Conservation (phyloP, 2,888 invertebrate species). For the Melieria picta region DNA sequence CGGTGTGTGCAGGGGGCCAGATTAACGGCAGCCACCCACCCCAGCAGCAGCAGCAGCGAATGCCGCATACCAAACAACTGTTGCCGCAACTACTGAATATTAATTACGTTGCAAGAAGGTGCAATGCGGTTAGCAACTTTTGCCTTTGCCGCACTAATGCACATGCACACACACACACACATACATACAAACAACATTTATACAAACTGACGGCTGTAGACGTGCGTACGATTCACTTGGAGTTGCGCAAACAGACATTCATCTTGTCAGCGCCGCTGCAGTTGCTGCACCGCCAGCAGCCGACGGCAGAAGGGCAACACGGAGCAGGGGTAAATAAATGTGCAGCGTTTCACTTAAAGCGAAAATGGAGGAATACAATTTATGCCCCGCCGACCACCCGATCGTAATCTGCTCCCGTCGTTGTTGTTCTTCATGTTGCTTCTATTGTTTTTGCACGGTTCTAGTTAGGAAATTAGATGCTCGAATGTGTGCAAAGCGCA, state of each 20-base stretch:
- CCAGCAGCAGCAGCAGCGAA: not conserved
- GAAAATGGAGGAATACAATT: too few relatives aligned
- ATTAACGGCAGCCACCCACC: not conserved
- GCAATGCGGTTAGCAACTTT: conserved; percentile 15
- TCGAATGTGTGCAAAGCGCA: conserved; percentile 26
- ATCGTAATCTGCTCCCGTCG: too few relatives aligned
- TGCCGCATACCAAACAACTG: not conserved
- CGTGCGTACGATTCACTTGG: not conserved
- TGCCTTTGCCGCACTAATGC: not conserved
- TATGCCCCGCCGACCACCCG: too few relatives aligned
- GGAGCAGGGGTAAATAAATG: too few relatives aligned
- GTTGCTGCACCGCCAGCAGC: not conserved
- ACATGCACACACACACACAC: not conserved
- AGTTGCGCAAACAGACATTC: not conserved
- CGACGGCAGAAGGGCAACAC: too few relatives aligned
- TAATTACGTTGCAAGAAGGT: conserved; percentile 37
- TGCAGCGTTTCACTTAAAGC: too few relatives aligned
- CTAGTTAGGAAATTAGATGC: too few relatives aligned
- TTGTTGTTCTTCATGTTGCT: too few relatives aligned
- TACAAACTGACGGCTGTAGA: not conserved
- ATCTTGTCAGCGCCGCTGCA: not conserved
- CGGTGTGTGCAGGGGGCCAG: too few relatives aligned
- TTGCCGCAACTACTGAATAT: conserved; percentile 21
- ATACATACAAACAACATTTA: conserved; percentile 9
- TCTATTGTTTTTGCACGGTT: too few relatives aligned